Evolutionary conservation across 2,888 invertebrate species (phyloP).

Genomic region (Blastobasis adustella): DNA sequence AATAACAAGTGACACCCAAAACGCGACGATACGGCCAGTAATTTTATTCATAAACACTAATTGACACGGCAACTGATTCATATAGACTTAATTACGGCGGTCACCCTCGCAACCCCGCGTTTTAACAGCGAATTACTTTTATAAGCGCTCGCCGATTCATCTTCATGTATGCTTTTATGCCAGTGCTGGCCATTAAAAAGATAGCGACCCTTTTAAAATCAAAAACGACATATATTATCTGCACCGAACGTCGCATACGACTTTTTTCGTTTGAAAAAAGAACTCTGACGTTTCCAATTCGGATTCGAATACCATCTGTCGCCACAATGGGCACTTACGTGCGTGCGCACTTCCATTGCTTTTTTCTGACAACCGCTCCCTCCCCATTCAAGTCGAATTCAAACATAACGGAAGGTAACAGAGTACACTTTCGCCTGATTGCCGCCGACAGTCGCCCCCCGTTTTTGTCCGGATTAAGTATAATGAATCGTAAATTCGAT

Average conservation of each 20-base stretch:
- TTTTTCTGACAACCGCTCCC: conserved; percentile 26
- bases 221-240: conserved; percentile 6
- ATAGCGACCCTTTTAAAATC: conserved; percentile 7
- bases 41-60: conserved; percentile 36
- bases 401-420: background rate
- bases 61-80: conserved; percentile 39
- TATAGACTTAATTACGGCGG: conserved; percentile 34
- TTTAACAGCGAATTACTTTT: conserved; percentile 31
- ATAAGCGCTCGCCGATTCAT: conserved; percentile 30
- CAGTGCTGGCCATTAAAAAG: conserved; percentile 20
- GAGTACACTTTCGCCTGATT: conserved; percentile 15
- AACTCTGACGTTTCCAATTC: conserved; percentile 36
- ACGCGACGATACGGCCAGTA: conserved; percentile 19
- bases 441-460: conserved; percentile 32
- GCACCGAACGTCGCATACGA: background rate
- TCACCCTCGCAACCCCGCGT: conserved; percentile 22
- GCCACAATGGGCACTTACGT: conserved; percentile 69
- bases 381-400: conserved; percentile 8
- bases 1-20: conserved; percentile 22
- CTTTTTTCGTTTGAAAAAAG: conserved; percentile 12
- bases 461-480: conserved; percentile 67
- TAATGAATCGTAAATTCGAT: conserved; percentile 75
- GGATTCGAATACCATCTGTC: conserved; percentile 62
- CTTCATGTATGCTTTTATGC: conserved; percentile 28
- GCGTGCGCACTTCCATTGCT: conserved; percentile 53